Evolutionary conservation across 1,140 invertebrate genomes (phyloP).

Genomic region (Xylocopa sonorina): DNA sequence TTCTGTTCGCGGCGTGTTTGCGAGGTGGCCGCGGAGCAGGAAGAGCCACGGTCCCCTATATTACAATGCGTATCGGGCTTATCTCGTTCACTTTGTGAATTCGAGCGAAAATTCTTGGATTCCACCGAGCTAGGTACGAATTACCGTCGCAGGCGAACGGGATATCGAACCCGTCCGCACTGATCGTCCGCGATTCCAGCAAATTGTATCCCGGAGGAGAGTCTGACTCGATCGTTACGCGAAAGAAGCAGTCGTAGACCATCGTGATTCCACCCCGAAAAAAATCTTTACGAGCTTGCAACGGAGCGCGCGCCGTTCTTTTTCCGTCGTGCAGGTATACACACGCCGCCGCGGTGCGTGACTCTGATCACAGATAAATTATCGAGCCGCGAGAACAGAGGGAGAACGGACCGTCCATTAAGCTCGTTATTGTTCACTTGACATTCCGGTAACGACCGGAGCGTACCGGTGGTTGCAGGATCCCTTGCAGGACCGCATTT

Average conservation of each 20-base stretch:
- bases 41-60: not conserved
- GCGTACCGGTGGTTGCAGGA: constrained; percentile 4
- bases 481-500: not conserved
- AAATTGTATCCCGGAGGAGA: constrained; percentile 37
- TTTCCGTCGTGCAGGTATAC: not conserved
- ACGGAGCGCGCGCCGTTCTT: not conserved
- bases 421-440: constrained; percentile 27
- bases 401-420: constrained; percentile 25
- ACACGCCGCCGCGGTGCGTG: constrained; percentile 12
- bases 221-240: not conserved
- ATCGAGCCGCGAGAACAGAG: constrained; percentile 5
- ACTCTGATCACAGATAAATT: constrained; percentile 39
- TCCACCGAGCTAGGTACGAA: constrained; percentile 12
- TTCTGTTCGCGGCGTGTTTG: constrained; percentile 30
- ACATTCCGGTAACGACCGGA: constrained; percentile 18
- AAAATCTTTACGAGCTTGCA: constrained; percentile 15
- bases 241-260: not conserved
- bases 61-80: constrained; percentile 39
- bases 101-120: constrained; percentile 21
- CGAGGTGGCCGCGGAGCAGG: not conserved
- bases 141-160: constrained; percentile 10
- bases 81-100: constrained; percentile 33
- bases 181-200: constrained; percentile 24
- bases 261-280: not conserved
- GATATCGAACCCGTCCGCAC: not conserved